Evolutionary conservation across 2,888 invertebrate species (phyloP).

Genomic region (Drosophila tripunctata): DNA sequence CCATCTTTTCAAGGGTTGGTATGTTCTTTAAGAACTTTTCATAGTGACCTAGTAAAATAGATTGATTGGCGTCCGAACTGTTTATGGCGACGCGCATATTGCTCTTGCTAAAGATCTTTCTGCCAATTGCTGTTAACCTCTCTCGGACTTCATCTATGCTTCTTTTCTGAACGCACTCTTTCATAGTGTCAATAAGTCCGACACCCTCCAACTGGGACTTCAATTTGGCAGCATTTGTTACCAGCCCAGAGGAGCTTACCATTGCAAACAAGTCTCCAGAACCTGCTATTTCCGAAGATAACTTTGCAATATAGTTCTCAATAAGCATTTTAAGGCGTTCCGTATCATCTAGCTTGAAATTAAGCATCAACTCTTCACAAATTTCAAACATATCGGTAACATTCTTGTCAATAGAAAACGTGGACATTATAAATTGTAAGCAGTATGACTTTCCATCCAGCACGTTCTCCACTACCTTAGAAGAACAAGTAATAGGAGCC

Average conservation of each 20-base stretch:
- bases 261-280: conserved; percentile 94
- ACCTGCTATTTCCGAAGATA: conserved; percentile 86
- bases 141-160: conserved; percentile 87
- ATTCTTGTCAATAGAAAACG: conserved; percentile 93
- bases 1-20: conserved; percentile 43
- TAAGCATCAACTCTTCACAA: conserved; percentile 91
- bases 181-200: conserved; percentile 92
- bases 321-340: conserved; percentile 91
- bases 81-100: conserved; percentile 90
- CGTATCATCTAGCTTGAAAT: conserved; percentile 88
- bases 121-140: conserved; percentile 87
- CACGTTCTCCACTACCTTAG: conserved; percentile 90
- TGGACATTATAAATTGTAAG: conserved; percentile 89
- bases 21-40: conserved; percentile 81
- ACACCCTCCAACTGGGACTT: conserved; percentile 91
- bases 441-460: conserved; percentile 88
- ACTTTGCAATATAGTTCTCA: conserved; percentile 90
- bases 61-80: conserved; percentile 84
- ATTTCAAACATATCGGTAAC: conserved; percentile 91
- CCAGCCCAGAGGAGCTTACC: conserved; percentile 90
- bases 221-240: conserved; percentile 89
- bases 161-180: conserved; percentile 88
- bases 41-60: conserved; percentile 80
- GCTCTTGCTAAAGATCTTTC: conserved; percentile 87
- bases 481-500: conserved; percentile 88